Evolutionary conservation across 2,113 vertebrate genomes (phyloP).

Genomic region (Heptranchias perlo): DNA sequence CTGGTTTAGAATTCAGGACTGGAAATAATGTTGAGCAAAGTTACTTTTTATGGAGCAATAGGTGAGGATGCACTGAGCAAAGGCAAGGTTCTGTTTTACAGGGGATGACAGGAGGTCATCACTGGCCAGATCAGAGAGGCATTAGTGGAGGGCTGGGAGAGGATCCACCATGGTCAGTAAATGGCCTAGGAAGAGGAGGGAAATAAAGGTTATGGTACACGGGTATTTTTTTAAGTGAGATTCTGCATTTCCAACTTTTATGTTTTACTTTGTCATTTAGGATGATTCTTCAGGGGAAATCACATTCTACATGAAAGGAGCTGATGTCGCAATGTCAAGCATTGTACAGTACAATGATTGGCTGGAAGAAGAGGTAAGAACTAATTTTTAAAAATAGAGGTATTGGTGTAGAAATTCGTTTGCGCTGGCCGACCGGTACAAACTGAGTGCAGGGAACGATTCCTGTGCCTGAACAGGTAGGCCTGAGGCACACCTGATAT

Average conservation of each 20-base stretch:
- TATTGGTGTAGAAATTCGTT: not conserved
- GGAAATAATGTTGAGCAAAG: not conserved
- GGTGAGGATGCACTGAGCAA: not conserved
- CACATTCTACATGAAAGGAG: constrained; percentile 96
- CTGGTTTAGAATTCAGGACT: not conserved
- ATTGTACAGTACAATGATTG: constrained; percentile 98
- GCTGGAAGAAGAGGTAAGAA: constrained; percentile 91
- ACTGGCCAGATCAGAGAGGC: not conserved
- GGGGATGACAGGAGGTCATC: not conserved
- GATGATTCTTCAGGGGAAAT: constrained; percentile 90
- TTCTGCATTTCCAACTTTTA: not conserved
- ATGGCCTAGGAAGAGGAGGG: not conserved
- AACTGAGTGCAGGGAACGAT: not conserved
- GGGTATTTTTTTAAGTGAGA: not conserved
- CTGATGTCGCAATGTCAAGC: constrained; percentile 88
- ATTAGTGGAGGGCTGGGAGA: not conserved
- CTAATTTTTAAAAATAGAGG: not conserved
- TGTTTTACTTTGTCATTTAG: constrained; percentile 50
- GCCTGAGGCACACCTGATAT: not conserved
- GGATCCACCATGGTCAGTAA: not conserved
- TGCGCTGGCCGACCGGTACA: too few species aligned
- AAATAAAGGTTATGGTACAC: not conserved
- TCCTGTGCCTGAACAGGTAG: not conserved
- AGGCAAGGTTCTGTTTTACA: not conserved
- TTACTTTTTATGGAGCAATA: not conserved